These are phyloP conservation scores for Callipepla californica DNA, from an alignment of 2,113 vertebrate genomes.

Conservation along the genomic window DNA sequence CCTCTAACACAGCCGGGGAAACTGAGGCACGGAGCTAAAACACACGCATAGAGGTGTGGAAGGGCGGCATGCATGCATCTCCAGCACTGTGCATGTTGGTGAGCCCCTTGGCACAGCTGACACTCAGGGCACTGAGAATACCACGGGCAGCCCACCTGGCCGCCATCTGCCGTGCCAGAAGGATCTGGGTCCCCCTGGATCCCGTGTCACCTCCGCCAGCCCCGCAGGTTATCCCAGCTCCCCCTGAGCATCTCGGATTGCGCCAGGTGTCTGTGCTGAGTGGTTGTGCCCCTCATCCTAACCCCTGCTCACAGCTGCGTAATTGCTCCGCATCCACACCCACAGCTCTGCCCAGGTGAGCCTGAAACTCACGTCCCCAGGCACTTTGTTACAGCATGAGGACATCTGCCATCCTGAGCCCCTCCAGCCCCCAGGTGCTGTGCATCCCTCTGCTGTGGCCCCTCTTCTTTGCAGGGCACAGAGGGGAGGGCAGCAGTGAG, in stretches of 20 bases:
- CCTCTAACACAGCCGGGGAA: rapidly evolving
- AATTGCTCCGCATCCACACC: neutral
- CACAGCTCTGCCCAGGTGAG: neutral
- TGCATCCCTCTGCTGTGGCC: neutral
- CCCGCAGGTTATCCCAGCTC: neutral
- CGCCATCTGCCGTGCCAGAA: constrained; percentile 15
- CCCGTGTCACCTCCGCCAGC: constrained; percentile 32
- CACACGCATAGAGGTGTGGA: rapidly evolving
- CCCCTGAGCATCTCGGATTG: constrained; percentile 42
- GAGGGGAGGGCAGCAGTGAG: neutral
- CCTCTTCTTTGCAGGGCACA: neutral
- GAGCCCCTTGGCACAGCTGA: neutral
- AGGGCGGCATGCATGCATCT: neutral
- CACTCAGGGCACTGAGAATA: neutral
- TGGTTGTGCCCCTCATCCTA: neutral
- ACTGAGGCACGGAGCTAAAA: neutral
- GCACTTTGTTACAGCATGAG: neutral
- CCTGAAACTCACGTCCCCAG: neutral
- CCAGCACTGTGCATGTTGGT: neutral
- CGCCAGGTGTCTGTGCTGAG: neutral
- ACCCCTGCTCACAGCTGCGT: rapidly evolving
- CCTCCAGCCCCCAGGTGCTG: neutral
- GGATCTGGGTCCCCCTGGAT: neutral
- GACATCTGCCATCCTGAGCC: neutral
- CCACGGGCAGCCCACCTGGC: constrained; percentile 13